These are phyloP conservation scores for Agonopterix heracliana DNA, from an alignment of 2,888 invertebrate genomes.

Conservation along the genomic window DNA sequence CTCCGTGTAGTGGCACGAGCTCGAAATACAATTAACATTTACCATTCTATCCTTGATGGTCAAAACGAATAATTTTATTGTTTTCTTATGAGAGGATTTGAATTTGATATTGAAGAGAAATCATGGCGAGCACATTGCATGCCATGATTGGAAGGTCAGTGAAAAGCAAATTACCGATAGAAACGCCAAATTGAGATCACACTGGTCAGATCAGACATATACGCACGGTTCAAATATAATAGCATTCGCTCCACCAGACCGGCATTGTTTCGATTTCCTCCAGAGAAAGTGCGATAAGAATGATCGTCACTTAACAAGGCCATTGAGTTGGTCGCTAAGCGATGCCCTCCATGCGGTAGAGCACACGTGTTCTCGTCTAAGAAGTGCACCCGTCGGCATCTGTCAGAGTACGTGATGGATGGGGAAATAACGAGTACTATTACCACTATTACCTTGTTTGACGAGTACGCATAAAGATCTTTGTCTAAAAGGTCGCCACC, in stretches of 20 bases:
- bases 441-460: constrained; percentile 49
- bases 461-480: constrained; percentile 39
- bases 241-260: neutral
- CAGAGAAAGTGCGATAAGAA: constrained; percentile 23
- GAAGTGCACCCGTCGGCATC: constrained; percentile 41
- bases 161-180: too few relatives aligned
- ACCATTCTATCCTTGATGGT: too few relatives aligned
- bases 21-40: too few relatives aligned
- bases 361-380: constrained; percentile 40
- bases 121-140: too few relatives aligned
- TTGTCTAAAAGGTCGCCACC: constrained; percentile 37
- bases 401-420: constrained; percentile 49
- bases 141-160: too few relatives aligned
- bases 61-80: too few relatives aligned
- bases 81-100: too few relatives aligned
- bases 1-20: too few relatives aligned
- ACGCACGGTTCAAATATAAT: too few relatives aligned
- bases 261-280: constrained; percentile 14
- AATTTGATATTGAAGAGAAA: too few relatives aligned
- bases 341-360: constrained; percentile 38
- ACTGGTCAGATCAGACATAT: too few relatives aligned
- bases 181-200: too few relatives aligned
- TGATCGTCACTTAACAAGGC: constrained; percentile 34
- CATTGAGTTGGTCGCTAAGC: constrained; percentile 46
- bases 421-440: constrained; percentile 46